Evolutionary conservation across 2,888 invertebrate genomes (phyloP).

Genomic region (Monochamus alternatus): DNA sequence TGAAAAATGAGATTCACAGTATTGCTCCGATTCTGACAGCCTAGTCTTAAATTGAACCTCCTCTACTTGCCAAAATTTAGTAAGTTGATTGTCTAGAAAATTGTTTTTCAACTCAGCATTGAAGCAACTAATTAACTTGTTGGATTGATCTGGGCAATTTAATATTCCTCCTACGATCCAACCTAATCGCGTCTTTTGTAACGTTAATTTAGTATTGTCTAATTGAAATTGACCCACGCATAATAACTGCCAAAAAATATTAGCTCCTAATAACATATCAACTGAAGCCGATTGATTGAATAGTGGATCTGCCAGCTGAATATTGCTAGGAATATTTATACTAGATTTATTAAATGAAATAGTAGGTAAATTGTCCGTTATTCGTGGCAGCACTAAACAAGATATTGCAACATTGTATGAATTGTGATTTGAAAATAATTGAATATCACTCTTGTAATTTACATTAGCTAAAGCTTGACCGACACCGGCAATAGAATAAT

Average conservation of each 20-base stretch:
- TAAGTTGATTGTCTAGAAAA: no score
- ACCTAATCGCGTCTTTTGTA: no score
- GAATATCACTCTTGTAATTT: constrained; percentile 19
- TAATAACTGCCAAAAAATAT: constrained; percentile 41
- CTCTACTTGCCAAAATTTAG: no score
- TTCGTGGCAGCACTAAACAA: constrained; percentile 35
- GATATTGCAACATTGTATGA: constrained; percentile 28
- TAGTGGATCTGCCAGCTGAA: constrained; percentile 42
- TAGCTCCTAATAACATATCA: constrained; percentile 47
- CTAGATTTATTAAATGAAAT: no score
- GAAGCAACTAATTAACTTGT: constrained; percentile 7
- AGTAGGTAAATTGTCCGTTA: constrained; percentile 43
- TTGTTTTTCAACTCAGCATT: constrained; percentile 6
- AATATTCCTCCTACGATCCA: no score
- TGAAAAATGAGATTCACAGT: constrained; percentile 36
- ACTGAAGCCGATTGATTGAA: constrained; percentile 39
- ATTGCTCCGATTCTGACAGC: constrained; percentile 27
- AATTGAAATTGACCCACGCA: constrained; percentile 34
- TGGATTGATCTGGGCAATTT: no score
- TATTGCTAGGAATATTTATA: constrained; percentile 14
- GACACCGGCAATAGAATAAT: constrained; percentile 37
- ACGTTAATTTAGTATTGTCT: constrained; percentile 21
- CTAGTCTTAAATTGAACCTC: no score
- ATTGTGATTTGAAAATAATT: constrained; percentile 29
- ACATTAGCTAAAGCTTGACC: constrained; percentile 30